phyloP scores from a whole-genome alignment of 2,113 vertebrate genomes.

The Manacus vitellinus region DNA sequence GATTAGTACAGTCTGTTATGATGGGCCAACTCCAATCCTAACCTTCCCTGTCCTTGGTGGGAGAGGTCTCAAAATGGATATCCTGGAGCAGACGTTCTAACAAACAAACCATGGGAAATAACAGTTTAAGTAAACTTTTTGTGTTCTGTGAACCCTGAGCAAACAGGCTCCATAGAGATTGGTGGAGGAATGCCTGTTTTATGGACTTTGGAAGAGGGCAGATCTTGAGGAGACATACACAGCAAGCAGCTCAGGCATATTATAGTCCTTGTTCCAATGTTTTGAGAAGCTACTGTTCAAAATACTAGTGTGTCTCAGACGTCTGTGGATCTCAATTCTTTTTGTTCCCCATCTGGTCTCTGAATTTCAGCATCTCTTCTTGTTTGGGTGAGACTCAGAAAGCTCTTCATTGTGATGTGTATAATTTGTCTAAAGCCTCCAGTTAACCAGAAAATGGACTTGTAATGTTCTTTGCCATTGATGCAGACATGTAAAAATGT shows the following conservation, averaged over 20 bases:
- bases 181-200: background rate
- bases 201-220: rapidly evolving
- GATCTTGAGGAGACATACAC: background rate
- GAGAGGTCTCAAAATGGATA: background rate
- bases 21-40: background rate
- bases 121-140: background rate
- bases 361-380: background rate
- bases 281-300: background rate
- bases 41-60: background rate
- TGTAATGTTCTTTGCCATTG: background rate
- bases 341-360: background rate
- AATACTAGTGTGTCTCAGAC: background rate
- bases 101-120: background rate
- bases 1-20: background rate
- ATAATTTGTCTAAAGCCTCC: background rate
- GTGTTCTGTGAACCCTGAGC: background rate
- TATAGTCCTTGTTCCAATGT: background rate
- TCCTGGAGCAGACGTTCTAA: background rate
- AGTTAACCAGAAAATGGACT: background rate
- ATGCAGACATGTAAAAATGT: background rate
- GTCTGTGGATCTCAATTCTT: background rate
- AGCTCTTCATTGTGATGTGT: background rate
- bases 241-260: background rate
- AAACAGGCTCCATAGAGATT: background rate
- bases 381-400: background rate